Conservation (phyloP, 2,113 vertebrate genomes). For the Caranx ignobilis region DNA sequence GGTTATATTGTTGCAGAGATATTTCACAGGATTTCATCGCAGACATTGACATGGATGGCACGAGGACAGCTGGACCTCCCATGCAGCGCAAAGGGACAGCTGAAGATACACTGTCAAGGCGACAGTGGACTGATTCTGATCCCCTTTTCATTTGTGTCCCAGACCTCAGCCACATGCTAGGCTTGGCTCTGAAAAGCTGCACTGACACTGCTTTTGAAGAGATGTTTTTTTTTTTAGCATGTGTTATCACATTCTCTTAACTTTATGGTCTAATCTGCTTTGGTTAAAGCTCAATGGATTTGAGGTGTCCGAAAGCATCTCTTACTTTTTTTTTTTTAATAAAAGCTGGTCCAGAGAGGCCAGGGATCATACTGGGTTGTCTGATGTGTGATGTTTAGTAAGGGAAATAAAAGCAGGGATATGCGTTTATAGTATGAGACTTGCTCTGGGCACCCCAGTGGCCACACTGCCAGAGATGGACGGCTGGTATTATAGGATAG, state of each 20-base stretch:
- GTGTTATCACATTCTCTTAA: slow-evolving; percentile 52
- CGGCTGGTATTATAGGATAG: slow-evolving; percentile 76
- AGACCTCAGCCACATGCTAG: slow-evolving; percentile 29
- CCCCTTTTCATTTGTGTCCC: slow-evolving; percentile 30
- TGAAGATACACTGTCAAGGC: slow-evolving; percentile 47
- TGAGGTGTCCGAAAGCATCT: slow-evolving; percentile 40
- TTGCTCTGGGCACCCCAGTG: slow-evolving; percentile 68
- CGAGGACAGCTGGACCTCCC: slow-evolving; percentile 40
- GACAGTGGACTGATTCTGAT: slow-evolving; percentile 46
- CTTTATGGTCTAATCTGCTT: slow-evolving; percentile 57
- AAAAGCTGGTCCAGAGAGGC: slow-evolving; percentile 26
- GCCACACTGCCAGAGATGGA: slow-evolving; percentile 68
- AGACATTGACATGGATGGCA: slow-evolving; percentile 19
- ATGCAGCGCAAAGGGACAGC: slow-evolving; percentile 31
- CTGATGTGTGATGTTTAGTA: slow-evolving; percentile 60
- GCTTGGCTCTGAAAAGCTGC: slow-evolving; percentile 33
- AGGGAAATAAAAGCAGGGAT: slow-evolving; percentile 4
- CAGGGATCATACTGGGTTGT: slow-evolving; percentile 50
- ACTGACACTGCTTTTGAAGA: slow-evolving; percentile 38
- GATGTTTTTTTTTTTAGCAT: slow-evolving; percentile 8
- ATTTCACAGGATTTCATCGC: slow-evolving; percentile 55
- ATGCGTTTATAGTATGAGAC: slow-evolving; percentile 57
- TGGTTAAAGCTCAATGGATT: slow-evolving; percentile 41
- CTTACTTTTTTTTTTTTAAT: background rate
- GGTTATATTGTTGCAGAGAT: slow-evolving; percentile 19